These are phyloP conservation scores for Dioctria linearis DNA, from an alignment of 2,888 invertebrate species.

Conservation along the genomic window DNA sequence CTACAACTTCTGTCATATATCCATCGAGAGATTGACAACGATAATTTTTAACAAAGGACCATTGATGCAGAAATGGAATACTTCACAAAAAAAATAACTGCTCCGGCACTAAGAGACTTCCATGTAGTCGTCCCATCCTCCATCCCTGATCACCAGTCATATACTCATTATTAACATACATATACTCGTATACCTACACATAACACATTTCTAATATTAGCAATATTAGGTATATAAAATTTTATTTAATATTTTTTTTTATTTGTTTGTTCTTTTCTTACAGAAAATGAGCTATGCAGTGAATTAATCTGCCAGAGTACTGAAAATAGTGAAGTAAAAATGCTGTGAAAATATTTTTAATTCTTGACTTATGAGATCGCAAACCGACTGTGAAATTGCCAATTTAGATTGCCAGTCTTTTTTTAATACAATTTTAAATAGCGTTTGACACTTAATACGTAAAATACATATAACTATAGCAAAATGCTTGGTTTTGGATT, in stretches of 20 bases:
- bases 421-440: conserved; percentile 29
- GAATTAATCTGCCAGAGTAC: conserved; percentile 34
- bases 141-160: no score
- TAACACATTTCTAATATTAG: background rate
- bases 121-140: no score
- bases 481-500: background rate
- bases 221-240: background rate
- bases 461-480: background rate
- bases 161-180: no score
- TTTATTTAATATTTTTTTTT: background rate
- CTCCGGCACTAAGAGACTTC: no score
- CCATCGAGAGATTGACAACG: no score
- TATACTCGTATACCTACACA: no score
- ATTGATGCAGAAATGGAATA: no score
- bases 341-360: conserved; percentile 28
- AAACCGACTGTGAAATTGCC: conserved; percentile 48
- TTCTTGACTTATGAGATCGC: background rate
- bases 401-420: conserved; percentile 14
- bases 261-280: background rate
- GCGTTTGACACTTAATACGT: no score
- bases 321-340: conserved; percentile 38
- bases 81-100: no score
- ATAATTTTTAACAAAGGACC: no score
- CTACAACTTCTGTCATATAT: no score
- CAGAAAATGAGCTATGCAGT: conserved; percentile 37